Evolutionary conservation across 1,140 invertebrate genomes (phyloP), one percentile per base, ranked within the genome.

Genomic region (Tetragnatha versicolor): DNA sequence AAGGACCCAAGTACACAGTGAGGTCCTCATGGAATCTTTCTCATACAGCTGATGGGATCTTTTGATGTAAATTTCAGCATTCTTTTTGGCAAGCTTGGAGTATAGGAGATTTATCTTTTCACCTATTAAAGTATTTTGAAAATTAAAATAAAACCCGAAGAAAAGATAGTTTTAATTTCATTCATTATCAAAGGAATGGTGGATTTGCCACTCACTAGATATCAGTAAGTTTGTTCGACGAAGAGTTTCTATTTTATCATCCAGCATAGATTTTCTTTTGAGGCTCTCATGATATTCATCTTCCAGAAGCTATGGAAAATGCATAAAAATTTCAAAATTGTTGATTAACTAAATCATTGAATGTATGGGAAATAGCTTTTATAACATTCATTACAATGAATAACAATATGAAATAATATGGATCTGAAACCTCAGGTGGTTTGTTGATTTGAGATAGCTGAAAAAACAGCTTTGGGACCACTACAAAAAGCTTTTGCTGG

Each of bases 211-310:
- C 29, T 53, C 51, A 68, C 55, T 35, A 58, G 66, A 35, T 12
- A 68, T 6, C 47, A 96, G 88, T 5, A 94, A 87, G 83, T 94
- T 91, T 10, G 92, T 91, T 84, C 93, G 93, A 82, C 91, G 91
- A 33, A 96, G 87, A 82, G 95, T 89, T 85, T 87, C 85, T 37
- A 98, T 93, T 87, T 96, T 96, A 5, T 92, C 90, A 83, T 98
- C 95, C 17, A 99, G 87, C 87, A 98, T 93, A 69, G 93, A 90
- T 77, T 92, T 90, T n/a, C 98, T 87, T 84, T 98, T 97, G 80
- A 96, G 88, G 84, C 93, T 96, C 84, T 99, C 97, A 83, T 94
- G 92, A 82, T 96, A 97, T 86, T 99, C 98, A 84, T 99, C 97
- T 83, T 96, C 95, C 25, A 98, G 84, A 0, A 99, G 87, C 84